Evolutionary conservation across 2,888 invertebrate genomes (phyloP).

Genomic region (Macaria liturata): DNA sequence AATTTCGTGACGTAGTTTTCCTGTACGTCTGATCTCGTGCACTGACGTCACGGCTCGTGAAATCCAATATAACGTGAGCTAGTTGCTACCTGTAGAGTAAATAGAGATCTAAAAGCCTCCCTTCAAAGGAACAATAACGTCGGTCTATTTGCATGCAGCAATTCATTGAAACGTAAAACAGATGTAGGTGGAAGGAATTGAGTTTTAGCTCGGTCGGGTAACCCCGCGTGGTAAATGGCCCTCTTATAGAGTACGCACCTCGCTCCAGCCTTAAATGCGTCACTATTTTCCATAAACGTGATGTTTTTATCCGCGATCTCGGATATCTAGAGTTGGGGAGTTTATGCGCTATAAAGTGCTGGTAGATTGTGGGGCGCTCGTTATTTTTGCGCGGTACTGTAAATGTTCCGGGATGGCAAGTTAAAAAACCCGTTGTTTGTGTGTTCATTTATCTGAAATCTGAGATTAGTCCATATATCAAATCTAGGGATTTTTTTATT

Average conservation of each 20-base stretch:
- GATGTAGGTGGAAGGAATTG: conserved; percentile 65
- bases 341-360: conserved; percentile 41
- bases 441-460: no score
- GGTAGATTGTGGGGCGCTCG: conserved; percentile 25
- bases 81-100: conserved; percentile 30
- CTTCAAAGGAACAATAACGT: conserved; percentile 66
- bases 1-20: background rate
- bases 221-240: conserved; percentile 50
- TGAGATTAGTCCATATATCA: no score
- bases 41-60: conserved; percentile 15
- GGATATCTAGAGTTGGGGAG: conserved; percentile 41
- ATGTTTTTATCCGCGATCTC: conserved; percentile 57
- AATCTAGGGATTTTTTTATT: no score
- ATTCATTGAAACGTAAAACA: conserved; percentile 72
- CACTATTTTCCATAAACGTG: conserved; percentile 61
- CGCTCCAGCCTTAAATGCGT: conserved; percentile 53
- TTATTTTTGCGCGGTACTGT: conserved; percentile 5
- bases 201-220: conserved; percentile 54
- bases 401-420: no score
- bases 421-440: no score
- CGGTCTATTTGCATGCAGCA: conserved; percentile 67
- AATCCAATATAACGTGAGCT: conserved; percentile 17
- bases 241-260: conserved; percentile 51
- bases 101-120: conserved; percentile 51
- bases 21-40: conserved; percentile 5